Evolutionary conservation across 2,888 invertebrate genomes (phyloP).

Genomic region (Hypselothyrea guttata): DNA sequence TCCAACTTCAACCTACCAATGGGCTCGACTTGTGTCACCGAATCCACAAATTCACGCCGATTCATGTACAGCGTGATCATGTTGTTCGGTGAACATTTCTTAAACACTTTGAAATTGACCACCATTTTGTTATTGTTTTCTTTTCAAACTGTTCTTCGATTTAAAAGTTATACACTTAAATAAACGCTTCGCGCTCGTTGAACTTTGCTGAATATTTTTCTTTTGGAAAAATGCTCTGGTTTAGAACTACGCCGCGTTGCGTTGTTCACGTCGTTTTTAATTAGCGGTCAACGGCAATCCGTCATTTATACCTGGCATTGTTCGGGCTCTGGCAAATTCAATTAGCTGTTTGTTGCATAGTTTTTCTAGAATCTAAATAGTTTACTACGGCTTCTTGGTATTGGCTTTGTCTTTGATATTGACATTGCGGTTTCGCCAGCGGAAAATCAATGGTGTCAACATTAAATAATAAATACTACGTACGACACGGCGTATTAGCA

Average conservation of each 20-base stretch:
- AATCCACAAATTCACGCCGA: conserved; percentile 94
- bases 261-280: conserved; percentile 71
- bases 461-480: conserved; percentile 45
- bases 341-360: conserved; percentile 53
- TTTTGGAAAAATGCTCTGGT: conserved; percentile 4
- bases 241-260: conserved; percentile 55
- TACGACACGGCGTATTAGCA: conserved; percentile 58
- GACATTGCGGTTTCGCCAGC: conserved; percentile 53
- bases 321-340: conserved; percentile 53
- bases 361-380: conserved; percentile 30
- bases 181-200: conserved; percentile 39
- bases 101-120: conserved; percentile 94
- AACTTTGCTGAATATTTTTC: not conserved
- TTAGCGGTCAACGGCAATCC: conserved; percentile 54
- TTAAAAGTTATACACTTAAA: not conserved
- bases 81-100: conserved; percentile 94
- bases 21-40: conserved; percentile 92
- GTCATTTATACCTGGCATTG: conserved; percentile 72
- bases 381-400: conserved; percentile 60
- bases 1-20: conserved; percentile 88
- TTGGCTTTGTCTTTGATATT: conserved; percentile 61
- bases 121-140: conserved; percentile 85
- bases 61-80: conserved; percentile 93
- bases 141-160: not conserved
- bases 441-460: conserved; percentile 46